Percentiles rank a stretch among this genome's conserved stretches.
Evolutionary conservation across 2,113 vertebrate species (phyloP).

Genomic region (Ammodytes marinus): DNA sequence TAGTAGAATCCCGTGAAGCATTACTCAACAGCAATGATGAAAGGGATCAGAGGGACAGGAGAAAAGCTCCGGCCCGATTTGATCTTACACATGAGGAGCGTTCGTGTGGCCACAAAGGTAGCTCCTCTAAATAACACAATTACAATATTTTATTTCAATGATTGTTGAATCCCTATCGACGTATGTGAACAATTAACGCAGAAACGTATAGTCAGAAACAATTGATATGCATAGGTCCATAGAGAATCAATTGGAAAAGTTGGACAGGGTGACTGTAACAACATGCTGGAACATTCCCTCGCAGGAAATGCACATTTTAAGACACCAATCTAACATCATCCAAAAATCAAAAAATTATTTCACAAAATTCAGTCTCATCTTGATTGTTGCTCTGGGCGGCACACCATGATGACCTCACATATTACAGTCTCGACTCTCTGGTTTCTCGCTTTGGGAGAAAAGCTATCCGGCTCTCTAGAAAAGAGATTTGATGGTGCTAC

Average conservation of each 20-base stretch:
- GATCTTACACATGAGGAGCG: background rate
- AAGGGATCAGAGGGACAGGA: slow-evolving; percentile 12
- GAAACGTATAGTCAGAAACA: slow-evolving; percentile 6
- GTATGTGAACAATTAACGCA: slow-evolving; percentile 12
- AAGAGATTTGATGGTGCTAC: slow-evolving; percentile 34
- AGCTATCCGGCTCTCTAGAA: background rate
- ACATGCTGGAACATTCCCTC: slow-evolving; percentile 38
- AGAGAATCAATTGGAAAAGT: slow-evolving; percentile 59
- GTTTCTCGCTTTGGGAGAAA: slow-evolving; percentile 33
- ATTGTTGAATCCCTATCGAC: background rate
- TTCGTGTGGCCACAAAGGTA: slow-evolving; percentile 20
- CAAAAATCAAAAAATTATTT: slow-evolving; percentile 18
- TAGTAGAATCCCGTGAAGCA: slow-evolving; percentile 28
- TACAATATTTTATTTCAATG: slow-evolving; percentile 22
- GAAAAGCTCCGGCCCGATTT: slow-evolving; percentile 21
- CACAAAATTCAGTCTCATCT: slow-evolving; percentile 28
- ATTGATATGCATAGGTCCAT: slow-evolving; percentile 22
- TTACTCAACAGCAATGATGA: slow-evolving; percentile 25
- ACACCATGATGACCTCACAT: slow-evolving; percentile 54
- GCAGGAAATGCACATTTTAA: slow-evolving; percentile 12
- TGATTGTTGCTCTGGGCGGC: slow-evolving; percentile 4
- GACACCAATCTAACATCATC: slow-evolving; percentile 29
- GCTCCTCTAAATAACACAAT: slow-evolving; percentile 21
- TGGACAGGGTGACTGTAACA: slow-evolving; percentile 47
- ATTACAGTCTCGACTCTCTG: slow-evolving; percentile 24